Conservation (phyloP, 2,113 vertebrate genomes). For the Corythornis vintsioides region DNA sequence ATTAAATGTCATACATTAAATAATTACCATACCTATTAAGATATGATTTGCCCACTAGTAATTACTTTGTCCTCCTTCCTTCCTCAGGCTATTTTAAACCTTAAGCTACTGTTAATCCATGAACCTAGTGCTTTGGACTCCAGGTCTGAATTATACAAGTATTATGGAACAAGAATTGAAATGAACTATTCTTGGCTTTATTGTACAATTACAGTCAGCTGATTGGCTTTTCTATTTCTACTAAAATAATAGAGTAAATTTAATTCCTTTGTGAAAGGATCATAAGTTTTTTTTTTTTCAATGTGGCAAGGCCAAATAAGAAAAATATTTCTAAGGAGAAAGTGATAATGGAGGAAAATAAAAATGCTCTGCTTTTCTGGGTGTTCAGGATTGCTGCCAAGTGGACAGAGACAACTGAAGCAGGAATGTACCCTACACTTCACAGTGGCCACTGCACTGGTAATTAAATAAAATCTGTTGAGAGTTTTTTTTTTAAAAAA, state of each 20-base stretch:
- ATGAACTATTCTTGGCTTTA: slow-evolving; percentile 48
- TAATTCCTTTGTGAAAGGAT: slow-evolving; percentile 40
- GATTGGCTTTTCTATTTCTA: slow-evolving; percentile 49
- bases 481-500: too few relatives aligned
- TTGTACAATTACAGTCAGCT: slow-evolving; percentile 43
- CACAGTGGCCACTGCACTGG: neutral
- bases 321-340: neutral
- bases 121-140: slow-evolving; percentile 56
- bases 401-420: neutral
- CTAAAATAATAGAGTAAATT: slow-evolving; percentile 22
- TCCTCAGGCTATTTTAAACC: slow-evolving; percentile 74
- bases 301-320: neutral
- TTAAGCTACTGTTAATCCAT: slow-evolving; percentile 77
- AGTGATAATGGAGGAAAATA: neutral
- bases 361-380: neutral
- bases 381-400: neutral
- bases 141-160: slow-evolving; percentile 43
- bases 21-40: slow-evolving; percentile 59
- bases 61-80: slow-evolving; percentile 75
- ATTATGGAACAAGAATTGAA: slow-evolving; percentile 46
- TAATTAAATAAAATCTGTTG: slow-evolving; percentile 20
- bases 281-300: slow-evolving; percentile 6
- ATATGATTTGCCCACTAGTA: slow-evolving; percentile 61
- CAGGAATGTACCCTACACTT: neutral
- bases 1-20: slow-evolving; percentile 67